Base-by-base conservation (phyloP, 2,113 vertebrate species). In the Geococcyx californianus region DNA sequence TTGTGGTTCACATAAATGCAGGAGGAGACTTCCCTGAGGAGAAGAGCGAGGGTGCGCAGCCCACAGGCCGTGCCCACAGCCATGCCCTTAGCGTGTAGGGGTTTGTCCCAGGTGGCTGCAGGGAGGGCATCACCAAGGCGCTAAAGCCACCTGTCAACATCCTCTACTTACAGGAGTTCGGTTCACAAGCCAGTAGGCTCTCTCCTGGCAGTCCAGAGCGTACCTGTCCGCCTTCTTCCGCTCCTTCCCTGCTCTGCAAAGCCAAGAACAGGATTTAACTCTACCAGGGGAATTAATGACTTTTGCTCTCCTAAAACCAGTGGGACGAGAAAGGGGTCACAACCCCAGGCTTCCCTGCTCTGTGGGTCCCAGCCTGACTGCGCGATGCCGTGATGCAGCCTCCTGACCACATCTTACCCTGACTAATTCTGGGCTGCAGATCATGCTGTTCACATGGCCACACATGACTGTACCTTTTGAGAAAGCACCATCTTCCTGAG, bases 131-230 rank as follows among this genome's bases (percentile, higher is more conserved):
- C 34, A 34, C 4, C 0, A 0, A 69, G 63, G 34, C 59, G 52
- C 60, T 29, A 8, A 24, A 40, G 64, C 19, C 66, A 73, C 36
- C 7, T 1, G 3, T n/a, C 6, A 0, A 3, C 54, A 26, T 5
- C 16, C 6, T 12, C 66, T 93, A 98, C 98, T 98, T 85, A 99
- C 99, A 33, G 99, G 99, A 54, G 99, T 98, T 69, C 99, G 97
- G 94, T 99, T 99, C 87, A 99, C 99, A 74, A 99, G 98, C 99
- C 99, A 99, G 84, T 99, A 99, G 5, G 99, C 99, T 96, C 99
- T 98, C 96, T 99, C 99, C 96, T 99, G 99, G 93, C 99, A 99
- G 82, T 99, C 99, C 97, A 99, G 98, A 9, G 99, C 98, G 0
- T 99, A 99, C 8, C 99, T 98, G 92, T 99, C 99, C 0, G 97